These are phyloP conservation scores for Ctenodactylus gundi DNA, from an alignment of 2,113 vertebrate genomes.

Conservation along the genomic window DNA sequence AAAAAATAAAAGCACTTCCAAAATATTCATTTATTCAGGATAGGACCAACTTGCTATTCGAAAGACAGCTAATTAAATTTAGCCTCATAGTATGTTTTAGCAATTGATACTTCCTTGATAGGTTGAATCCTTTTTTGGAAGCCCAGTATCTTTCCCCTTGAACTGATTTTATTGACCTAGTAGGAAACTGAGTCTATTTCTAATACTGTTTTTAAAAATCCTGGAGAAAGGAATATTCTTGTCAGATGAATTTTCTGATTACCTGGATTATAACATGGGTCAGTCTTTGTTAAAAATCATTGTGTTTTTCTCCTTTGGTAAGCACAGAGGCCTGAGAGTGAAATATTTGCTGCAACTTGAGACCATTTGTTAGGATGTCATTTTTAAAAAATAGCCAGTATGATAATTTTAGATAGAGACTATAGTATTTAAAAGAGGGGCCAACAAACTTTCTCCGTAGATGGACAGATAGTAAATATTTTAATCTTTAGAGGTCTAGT, in stretches of 20 bases:
- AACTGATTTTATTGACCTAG: neutral
- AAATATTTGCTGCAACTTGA: neutral
- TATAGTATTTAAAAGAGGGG: neutral
- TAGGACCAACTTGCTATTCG: slow-evolving; percentile 67
- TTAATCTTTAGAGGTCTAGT: neutral
- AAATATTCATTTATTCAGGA: slow-evolving; percentile 70
- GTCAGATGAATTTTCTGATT: slow-evolving; percentile 17
- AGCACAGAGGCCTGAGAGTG: neutral
- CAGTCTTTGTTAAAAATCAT: neutral
- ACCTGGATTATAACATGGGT: neutral
- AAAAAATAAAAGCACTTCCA: slow-evolving; percentile 66
- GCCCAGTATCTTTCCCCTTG: slow-evolving; percentile 7
- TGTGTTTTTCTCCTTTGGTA: neutral
- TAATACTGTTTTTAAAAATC: neutral
- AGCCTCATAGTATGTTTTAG: slow-evolving; percentile 34
- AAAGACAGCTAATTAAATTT: slow-evolving; percentile 55
- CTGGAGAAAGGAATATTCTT: neutral
- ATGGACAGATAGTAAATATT: neutral
- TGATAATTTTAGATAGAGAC: neutral
- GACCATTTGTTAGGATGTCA: neutral
- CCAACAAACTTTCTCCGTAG: neutral
- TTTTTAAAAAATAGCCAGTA: neutral
- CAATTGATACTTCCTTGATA: slow-evolving; percentile 44
- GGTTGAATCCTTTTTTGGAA: slow-evolving; percentile 38
- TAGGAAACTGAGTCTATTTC: neutral